These are phyloP conservation scores for Epirrhoe alternata DNA, from an alignment of 2,888 invertebrate species.

Conservation along the genomic window DNA sequence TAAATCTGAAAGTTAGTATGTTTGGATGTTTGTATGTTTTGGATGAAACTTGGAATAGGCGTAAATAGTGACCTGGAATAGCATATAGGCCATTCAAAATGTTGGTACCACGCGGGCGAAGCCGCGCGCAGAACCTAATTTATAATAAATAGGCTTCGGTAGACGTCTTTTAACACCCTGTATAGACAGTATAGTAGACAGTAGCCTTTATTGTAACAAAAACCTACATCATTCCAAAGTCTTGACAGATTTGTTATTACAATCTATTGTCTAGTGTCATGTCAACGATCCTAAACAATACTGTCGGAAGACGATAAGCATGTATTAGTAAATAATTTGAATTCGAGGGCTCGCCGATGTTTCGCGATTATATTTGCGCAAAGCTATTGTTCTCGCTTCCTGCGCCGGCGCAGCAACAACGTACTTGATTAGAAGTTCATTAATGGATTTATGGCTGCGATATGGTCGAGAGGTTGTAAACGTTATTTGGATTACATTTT, in stretches of 20 bases:
- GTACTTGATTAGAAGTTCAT: constrained; percentile 30
- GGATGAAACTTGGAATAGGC: too few species aligned
- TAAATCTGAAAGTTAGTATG: too few species aligned
- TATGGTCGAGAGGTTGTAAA: constrained; percentile 3
- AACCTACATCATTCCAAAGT: not conserved
- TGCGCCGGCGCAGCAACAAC: constrained; percentile 24
- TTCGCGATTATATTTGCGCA: constrained; percentile 53
- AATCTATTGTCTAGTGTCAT: not conserved
- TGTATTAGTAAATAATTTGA: constrained; percentile 1
- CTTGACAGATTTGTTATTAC: not conserved
- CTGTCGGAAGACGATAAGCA: not conserved
- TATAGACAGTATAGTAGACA: too few species aligned
- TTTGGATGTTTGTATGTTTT: too few species aligned
- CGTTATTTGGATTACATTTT: not conserved
- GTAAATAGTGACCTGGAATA: too few species aligned
- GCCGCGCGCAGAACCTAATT: too few species aligned
- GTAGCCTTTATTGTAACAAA: not conserved
- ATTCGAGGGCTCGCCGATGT: constrained; percentile 16
- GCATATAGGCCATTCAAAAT: too few species aligned
- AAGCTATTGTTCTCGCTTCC: constrained; percentile 54
- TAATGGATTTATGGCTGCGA: constrained; percentile 18
- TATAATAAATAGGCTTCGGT: too few species aligned
- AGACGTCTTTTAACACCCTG: too few species aligned
- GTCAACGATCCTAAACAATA: not conserved
- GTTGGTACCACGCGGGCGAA: too few species aligned